These are phyloP conservation scores for Tetranychus truncatus DNA, from an alignment of 2,888 invertebrate species.

Conservation along the genomic window DNA sequence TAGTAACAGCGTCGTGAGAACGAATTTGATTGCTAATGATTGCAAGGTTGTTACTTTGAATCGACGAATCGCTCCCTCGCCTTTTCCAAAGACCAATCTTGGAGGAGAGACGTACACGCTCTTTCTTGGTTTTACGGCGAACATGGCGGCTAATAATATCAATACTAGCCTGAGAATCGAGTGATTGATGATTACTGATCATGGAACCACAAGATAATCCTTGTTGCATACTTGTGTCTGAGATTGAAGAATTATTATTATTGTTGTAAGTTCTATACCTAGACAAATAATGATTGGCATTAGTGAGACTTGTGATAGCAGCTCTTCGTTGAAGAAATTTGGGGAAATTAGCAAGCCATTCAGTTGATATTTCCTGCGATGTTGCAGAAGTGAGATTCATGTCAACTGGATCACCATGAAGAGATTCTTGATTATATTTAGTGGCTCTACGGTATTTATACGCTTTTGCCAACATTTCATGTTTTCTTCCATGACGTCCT, in stretches of 20 bases:
- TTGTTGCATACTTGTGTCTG: slow-evolving; percentile 20
- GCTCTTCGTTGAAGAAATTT: slow-evolving; percentile 64
- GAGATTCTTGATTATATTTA: slow-evolving; percentile 60
- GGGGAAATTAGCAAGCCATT: slow-evolving; percentile 77
- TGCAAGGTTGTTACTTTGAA: slow-evolving; percentile 17
- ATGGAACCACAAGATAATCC: slow-evolving; percentile 23
- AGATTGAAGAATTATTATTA: slow-evolving; percentile 23
- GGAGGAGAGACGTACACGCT: slow-evolving; percentile 21
- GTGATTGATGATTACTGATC: slow-evolving; percentile 19
- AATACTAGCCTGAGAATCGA: slow-evolving; percentile 23
- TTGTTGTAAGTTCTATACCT: slow-evolving; percentile 13
- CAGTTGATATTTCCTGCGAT: slow-evolving; percentile 66
- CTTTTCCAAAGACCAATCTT: slow-evolving; percentile 9
- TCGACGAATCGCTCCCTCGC: slow-evolving; percentile 24
- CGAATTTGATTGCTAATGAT: slow-evolving; percentile 4
- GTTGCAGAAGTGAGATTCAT: slow-evolving; percentile 45
- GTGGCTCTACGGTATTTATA: slow-evolving; percentile 55
- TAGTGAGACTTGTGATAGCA: slow-evolving; percentile 44
- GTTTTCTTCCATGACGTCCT: slow-evolving; percentile 46
- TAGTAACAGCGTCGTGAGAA: slow-evolving; percentile 19
- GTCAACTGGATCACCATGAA: slow-evolving; percentile 71
- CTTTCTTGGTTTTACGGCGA: slow-evolving; percentile 24
- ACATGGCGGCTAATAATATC: slow-evolving; percentile 22
- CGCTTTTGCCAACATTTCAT: slow-evolving; percentile 74
- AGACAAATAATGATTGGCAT: slow-evolving; percentile 9